Base-by-base conservation (phyloP, 2,888 invertebrate species). In the Andrena dorsata region DNA sequence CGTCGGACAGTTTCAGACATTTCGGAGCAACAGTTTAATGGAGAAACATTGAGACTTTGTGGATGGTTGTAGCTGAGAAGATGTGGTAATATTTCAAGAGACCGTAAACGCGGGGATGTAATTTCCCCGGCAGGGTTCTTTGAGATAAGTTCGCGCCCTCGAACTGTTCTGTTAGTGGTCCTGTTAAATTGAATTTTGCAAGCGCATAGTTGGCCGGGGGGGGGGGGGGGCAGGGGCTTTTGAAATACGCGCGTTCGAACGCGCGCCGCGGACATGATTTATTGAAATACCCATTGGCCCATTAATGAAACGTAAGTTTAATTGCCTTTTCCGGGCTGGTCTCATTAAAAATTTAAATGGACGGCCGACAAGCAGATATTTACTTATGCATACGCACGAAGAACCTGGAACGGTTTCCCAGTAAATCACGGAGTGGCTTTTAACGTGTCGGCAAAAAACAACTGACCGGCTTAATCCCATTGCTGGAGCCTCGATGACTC, bases 121-220 rank as follows among this genome's bases (percentile, higher is more conserved):
- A 80, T 77, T 71, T 68, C 80, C 23, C 49, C 1, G 26, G 53
- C 32, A 60, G 56, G 3, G 23, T 56, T 68, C 60, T 53, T 63
- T 35, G 32, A 20, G 58, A 30, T 68, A 77, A 71, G 60, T 80
- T 80, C 32, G 30, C 77, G 20, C 35, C 32, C 66, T 47, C 26
- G 61, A 71, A 61, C 64, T 26, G 58, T 10, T 10, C 35, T 20
- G 35, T 35, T 51, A 56, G 63, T 8, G 51, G 79, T 10, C 41
- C 13, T 66, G 61, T 72, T 77, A 68, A 71, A 80, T 77, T 63
- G 53, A 78, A 77, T 80, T 77, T 71, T 56, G 28, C 61, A 5
- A 68, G 56, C 47, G 66, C 61, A 61, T 49, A 77, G 49, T 32
- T 65, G 2, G 60, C 28, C 16, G 10, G 7, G 53, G 23, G 73